Evolutionary conservation across 2,797 vertebrate species (phyloP).

Genomic region (Phataginus tetradactyla): DNA sequence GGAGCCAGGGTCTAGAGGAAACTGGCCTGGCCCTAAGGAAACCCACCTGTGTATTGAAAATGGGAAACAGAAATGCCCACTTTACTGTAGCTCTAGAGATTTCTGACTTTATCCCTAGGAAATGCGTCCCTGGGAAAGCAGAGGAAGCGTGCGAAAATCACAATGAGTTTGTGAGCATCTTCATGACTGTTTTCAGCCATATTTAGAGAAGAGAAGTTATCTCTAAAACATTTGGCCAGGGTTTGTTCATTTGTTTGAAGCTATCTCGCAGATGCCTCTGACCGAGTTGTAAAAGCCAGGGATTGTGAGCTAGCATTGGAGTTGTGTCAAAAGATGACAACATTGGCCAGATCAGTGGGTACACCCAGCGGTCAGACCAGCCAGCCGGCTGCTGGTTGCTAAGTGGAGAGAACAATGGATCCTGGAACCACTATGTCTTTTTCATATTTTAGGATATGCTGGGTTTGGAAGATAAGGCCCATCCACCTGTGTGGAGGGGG

Average conservation of each 20-base stretch:
- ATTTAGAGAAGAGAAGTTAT: not conserved
- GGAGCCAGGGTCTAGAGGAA: not conserved
- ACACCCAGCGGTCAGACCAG: not conserved
- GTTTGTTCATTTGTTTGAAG: not conserved
- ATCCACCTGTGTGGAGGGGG: too few species aligned
- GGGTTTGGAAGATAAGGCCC: not conserved
- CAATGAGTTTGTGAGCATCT: not conserved
- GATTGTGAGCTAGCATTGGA: not conserved
- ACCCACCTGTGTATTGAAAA: rapidly evolving
- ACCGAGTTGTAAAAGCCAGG: not conserved
- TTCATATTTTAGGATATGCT: not conserved
- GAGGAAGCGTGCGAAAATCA: not conserved
- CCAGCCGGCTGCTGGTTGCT: not conserved
- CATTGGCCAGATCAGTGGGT: rapidly evolving
- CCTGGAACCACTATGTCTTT: too few species aligned
- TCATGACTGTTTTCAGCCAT: not conserved
- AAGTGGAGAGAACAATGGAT: not conserved
- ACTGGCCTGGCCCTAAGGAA: not conserved
- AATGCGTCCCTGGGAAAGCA: not conserved
- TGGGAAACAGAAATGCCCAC: rapidly evolving
- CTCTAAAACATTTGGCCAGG: not conserved
- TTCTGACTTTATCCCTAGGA: not conserved
- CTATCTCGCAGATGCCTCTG: not conserved
- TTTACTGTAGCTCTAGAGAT: not conserved
- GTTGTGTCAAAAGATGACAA: not conserved